Conservation (phyloP, 2,888 invertebrate genomes). For the Microdon myrmicae region DNA sequence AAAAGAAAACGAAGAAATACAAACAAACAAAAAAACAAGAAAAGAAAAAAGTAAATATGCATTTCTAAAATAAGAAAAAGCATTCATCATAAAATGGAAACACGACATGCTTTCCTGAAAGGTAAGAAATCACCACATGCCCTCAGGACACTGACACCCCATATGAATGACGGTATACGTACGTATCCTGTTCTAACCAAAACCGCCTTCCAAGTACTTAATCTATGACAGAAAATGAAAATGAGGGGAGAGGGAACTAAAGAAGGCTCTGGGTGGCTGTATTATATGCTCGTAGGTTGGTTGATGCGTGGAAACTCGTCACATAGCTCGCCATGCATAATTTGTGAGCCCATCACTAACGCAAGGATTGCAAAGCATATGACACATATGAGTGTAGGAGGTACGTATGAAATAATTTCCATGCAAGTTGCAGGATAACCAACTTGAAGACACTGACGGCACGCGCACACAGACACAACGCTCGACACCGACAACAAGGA, state of each 20-base stretch:
- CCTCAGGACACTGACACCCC: slow-evolving; percentile 37
- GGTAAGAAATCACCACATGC: slow-evolving; percentile 48
- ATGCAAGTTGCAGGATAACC: slow-evolving; percentile 19
- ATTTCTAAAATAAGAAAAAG: slow-evolving; percentile 12
- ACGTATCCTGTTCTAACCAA: slow-evolving; percentile 11
- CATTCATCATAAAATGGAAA: slow-evolving; percentile 27
- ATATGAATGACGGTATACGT: slow-evolving; percentile 1
- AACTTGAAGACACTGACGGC: slow-evolving; percentile 7
- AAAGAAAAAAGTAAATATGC: slow-evolving; percentile 22
- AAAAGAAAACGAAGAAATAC: too few species aligned
- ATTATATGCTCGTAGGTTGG: slow-evolving; percentile 26
- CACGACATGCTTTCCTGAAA: slow-evolving; percentile 20
- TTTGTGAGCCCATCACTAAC: slow-evolving; percentile 28
- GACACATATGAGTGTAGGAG: slow-evolving; percentile 44
- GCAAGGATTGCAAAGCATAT: slow-evolving; percentile 21
- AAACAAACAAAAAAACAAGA: slow-evolving; percentile 12
- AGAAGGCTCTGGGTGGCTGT: slow-evolving; percentile 12
- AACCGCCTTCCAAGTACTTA: slow-evolving; percentile 39
- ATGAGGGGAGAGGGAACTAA: too few species aligned
- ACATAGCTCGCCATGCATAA: too few species aligned
- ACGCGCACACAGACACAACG: slow-evolving; percentile 8
- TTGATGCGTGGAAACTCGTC: too few species aligned
- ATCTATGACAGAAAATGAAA: slow-evolving; percentile 23
- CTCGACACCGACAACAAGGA: slow-evolving; percentile 10
- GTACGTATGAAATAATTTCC: slow-evolving; percentile 45